These are phyloP conservation scores for Leuciscus idus DNA, from an alignment of 2,113 vertebrate species.

Conservation along the genomic window DNA sequence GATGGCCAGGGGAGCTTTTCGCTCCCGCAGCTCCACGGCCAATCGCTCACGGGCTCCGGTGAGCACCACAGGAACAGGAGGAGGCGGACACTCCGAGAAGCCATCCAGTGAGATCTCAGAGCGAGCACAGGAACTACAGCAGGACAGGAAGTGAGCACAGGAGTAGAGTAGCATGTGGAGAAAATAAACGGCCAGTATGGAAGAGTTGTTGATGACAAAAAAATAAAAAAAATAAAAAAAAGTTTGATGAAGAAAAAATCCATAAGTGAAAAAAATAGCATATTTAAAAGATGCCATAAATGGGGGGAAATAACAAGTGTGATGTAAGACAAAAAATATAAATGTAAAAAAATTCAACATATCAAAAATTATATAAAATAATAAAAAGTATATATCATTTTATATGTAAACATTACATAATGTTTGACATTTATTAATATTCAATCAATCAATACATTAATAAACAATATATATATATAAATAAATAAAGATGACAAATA, in stretches of 20 bases:
- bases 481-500: neutral
- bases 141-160: neutral
- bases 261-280: neutral
- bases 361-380: neutral
- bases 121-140: conserved; percentile 90
- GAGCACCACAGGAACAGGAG: conserved; percentile 92
- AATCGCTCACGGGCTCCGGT: conserved; percentile 91
- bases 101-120: conserved; percentile 96
- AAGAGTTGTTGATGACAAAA: neutral
- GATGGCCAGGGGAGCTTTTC: conserved; percentile 91
- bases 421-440: neutral
- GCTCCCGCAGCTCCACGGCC: conserved; percentile 88
- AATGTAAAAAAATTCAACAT: neutral
- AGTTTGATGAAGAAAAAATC: neutral
- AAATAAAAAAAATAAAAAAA: too few species aligned
- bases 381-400: neutral
- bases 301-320: neutral
- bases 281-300: neutral
- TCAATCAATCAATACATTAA: neutral
- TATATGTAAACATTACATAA: neutral
- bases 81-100: conserved; percentile 90
- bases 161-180: neutral
- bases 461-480: neutral
- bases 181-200: conserved; percentile 8
- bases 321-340: neutral